phyloP scores from a whole-genome alignment of 2,797 vertebrate species.

The Merluccius polli region DNA sequence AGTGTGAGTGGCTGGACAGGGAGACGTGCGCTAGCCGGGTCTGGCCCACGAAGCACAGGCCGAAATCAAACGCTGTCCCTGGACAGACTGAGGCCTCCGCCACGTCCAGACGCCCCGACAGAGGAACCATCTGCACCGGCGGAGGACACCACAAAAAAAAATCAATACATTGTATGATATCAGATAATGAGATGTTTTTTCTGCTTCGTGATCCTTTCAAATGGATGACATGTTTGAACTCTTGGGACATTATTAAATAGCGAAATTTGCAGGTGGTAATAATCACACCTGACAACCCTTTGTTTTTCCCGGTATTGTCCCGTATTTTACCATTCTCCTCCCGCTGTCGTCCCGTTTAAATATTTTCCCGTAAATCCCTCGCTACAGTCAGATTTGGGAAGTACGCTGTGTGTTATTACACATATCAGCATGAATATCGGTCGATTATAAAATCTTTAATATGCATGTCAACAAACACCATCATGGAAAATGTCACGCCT shows the following conservation, averaged over 20 bases:
- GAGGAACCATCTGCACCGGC: constrained; percentile 74
- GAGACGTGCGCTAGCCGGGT: constrained; percentile 65
- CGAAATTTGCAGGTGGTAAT: too few species aligned
- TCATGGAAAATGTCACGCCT: background rate
- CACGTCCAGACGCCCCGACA: constrained; percentile 74
- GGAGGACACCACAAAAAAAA: background rate
- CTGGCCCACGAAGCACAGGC: constrained; percentile 77
- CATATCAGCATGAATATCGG: background rate
- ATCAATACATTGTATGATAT: background rate
- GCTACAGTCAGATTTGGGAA: background rate
- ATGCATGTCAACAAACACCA: background rate
- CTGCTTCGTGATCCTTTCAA: background rate
- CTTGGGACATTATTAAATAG: too few species aligned
- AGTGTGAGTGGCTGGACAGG: constrained; percentile 65
- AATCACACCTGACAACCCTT: too few species aligned
- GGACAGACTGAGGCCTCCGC: constrained; percentile 77
- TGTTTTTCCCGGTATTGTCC: too few species aligned
- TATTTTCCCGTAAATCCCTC: background rate
- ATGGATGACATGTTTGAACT: background rate
- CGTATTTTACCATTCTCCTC: too few species aligned
- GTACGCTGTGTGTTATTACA: background rate
- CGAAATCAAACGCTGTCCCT: constrained; percentile 76
- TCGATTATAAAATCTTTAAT: background rate
- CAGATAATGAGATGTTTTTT: background rate
- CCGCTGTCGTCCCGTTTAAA: too few species aligned